A percentile compares a stretch with the other conserved stretches of the same genome.
phyloP scores from a whole-genome alignment of 2,888 invertebrate genomes.

The Napeogenes sylphis region DNA sequence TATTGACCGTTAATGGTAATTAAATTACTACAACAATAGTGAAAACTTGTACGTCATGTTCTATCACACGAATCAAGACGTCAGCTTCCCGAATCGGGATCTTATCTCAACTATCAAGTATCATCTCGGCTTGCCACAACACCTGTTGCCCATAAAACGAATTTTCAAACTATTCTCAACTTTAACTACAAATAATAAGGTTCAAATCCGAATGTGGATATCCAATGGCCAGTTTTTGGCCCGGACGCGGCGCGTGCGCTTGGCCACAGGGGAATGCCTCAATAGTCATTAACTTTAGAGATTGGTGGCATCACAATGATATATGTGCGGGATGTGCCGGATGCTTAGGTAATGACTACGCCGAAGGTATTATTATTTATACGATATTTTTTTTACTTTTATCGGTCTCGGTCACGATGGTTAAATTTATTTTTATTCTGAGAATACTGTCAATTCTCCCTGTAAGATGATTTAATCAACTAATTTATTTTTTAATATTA shows the following conservation, averaged over 20 bases:
- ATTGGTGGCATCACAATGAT: conserved; percentile 61
- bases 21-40: conserved; percentile 49
- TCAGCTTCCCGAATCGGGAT: conserved; percentile 45
- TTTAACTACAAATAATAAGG: conserved; percentile 17
- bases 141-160: conserved; percentile 31
- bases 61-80: conserved; percentile 52
- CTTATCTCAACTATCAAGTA: conserved; percentile 49
- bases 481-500: background rate
- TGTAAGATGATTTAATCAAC: too few relatives aligned
- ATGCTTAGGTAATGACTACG: conserved; percentile 64
- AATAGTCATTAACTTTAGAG: conserved; percentile 71
- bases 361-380: conserved; percentile 33
- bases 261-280: conserved; percentile 62
- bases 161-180: conserved; percentile 11
- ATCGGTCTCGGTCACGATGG: conserved; percentile 30
- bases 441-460: too few relatives aligned
- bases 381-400: conserved; percentile 26
- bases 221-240: conserved; percentile 41
- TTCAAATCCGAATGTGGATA: conserved; percentile 11
- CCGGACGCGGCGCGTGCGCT: conserved; percentile 45
- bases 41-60: conserved; percentile 40
- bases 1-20: conserved; percentile 35
- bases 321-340: conserved; percentile 63
- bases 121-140: conserved; percentile 32
- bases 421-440: conserved; percentile 7